Evolutionary conservation across 2,888 invertebrate species (phyloP).

Genomic region (Melanchra persicariae): DNA sequence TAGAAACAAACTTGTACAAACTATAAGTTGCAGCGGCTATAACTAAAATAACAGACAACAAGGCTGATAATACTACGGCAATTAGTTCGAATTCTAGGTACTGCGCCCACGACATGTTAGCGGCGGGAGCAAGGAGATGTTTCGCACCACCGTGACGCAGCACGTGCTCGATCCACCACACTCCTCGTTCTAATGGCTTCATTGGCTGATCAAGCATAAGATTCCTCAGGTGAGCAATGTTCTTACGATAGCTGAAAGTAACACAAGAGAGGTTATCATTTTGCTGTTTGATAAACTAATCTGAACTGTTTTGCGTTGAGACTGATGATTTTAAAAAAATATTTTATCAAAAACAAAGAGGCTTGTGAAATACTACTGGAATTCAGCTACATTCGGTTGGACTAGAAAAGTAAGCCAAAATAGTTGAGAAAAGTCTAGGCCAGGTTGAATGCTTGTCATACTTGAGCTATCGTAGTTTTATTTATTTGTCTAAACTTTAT

Average conservation of each 20-base stretch:
- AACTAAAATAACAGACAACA: background rate
- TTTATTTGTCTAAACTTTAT: no score
- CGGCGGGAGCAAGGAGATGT: conserved; percentile 79
- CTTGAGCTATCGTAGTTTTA: no score
- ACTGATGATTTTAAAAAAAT: no score
- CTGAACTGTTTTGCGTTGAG: background rate
- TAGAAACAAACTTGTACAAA: conserved; percentile 16
- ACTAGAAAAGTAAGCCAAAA: no score
- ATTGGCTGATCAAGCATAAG: conserved; percentile 80
- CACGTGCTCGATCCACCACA: conserved; percentile 81
- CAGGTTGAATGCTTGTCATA: no score
- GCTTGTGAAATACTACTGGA: no score
- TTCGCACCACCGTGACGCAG: conserved; percentile 79
- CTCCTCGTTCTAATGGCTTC: conserved; percentile 77
- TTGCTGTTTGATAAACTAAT: no score
- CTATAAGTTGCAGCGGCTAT: background rate
- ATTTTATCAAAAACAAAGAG: no score
- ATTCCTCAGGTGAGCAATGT: conserved; percentile 55
- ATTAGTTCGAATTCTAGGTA: conserved; percentile 69
- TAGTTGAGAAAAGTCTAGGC: no score
- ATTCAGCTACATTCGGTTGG: no score
- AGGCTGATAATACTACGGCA: conserved; percentile 18
- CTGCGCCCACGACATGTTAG: conserved; percentile 68
- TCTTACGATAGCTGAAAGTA: conserved; percentile 35
- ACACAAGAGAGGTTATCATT: background rate